phyloP scores from a whole-genome alignment of 2,113 vertebrate species.

The Percina caprodes region DNA sequence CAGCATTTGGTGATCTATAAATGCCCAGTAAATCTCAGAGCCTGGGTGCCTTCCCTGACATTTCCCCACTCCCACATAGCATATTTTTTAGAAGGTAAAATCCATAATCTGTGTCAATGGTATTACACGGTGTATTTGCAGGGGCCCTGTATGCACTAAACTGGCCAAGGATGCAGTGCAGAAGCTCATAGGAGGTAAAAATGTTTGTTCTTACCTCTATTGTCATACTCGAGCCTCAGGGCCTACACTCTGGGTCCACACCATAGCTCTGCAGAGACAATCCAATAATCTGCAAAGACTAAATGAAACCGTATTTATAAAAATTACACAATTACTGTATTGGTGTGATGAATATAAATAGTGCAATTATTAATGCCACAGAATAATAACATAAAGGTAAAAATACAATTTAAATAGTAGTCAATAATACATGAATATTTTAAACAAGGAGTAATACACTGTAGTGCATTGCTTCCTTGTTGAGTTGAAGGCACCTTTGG shows the following conservation, averaged over 20 bases:
- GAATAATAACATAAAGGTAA: slow-evolving; percentile 8
- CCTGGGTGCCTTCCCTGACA: slow-evolving; percentile 81
- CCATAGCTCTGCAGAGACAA: slow-evolving; percentile 67
- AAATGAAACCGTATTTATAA: slow-evolving; percentile 56
- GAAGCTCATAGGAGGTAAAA: slow-evolving; percentile 75
- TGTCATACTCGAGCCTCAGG: slow-evolving; percentile 73
- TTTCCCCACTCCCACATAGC: slow-evolving; percentile 81
- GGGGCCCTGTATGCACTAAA: slow-evolving; percentile 63
- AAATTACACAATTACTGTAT: slow-evolving; percentile 43
- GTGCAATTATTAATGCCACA: slow-evolving; percentile 4
- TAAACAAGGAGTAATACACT: background rate
- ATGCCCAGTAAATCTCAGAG: slow-evolving; percentile 81
- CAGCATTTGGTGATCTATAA: slow-evolving; percentile 80
- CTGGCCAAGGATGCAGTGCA: slow-evolving; percentile 71
- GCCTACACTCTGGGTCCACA: slow-evolving; percentile 54
- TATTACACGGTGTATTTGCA: slow-evolving; percentile 79
- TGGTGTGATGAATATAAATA: slow-evolving; percentile 22
- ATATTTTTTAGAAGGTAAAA: slow-evolving; percentile 85
- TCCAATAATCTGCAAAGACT: slow-evolving; percentile 61
- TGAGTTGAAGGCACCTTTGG: background rate
- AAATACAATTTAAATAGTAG: background rate
- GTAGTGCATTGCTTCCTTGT: background rate
- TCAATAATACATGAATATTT: background rate
- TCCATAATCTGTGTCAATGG: slow-evolving; percentile 86
- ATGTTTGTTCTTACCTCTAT: slow-evolving; percentile 80